A percentile compares a stretch with the other conserved stretches of the same genome.
Evolutionary conservation across 2,113 vertebrate genomes (phyloP).

Genomic region (Melanerpes formicivorus): DNA sequence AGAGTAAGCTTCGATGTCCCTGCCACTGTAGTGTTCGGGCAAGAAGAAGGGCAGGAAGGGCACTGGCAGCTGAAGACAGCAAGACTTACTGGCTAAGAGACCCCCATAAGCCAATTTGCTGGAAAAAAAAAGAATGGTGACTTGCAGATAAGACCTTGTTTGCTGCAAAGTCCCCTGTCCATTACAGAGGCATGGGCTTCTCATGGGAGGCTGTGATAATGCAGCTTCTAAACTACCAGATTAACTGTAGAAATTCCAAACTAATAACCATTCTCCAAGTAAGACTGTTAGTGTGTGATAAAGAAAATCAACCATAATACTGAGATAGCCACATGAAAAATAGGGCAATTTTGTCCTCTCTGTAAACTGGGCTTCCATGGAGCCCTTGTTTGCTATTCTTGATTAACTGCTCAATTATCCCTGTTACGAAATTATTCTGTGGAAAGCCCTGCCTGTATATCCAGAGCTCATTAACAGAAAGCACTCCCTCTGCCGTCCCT

Average conservation of each 20-base stretch:
- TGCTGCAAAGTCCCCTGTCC: neutral
- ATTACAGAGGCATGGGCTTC: neutral
- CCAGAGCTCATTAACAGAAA: constrained; percentile 32
- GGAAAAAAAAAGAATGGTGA: neutral
- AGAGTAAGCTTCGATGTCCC: neutral
- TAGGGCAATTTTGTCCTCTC: constrained; percentile 64
- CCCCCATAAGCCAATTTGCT: fast-evolving
- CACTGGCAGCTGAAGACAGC: neutral
- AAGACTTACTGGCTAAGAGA: neutral
- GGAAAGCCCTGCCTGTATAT: constrained; percentile 42
- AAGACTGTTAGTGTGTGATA: constrained; percentile 47
- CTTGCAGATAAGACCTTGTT: neutral
- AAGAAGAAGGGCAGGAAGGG: neutral
- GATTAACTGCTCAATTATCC: constrained; percentile 70
- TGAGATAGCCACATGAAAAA: constrained; percentile 67
- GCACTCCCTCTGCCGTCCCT: constrained; percentile 16
- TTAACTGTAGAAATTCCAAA: constrained; percentile 55
- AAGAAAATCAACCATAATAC: constrained; percentile 58
- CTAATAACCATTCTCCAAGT: constrained; percentile 50
- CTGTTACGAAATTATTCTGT: constrained; percentile 38
- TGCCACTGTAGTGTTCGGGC: neutral
- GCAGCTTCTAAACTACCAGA: constrained; percentile 31
- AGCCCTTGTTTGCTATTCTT: constrained; percentile 64
- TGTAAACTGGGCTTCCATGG: constrained; percentile 52
- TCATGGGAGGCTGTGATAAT: neutral